These are phyloP conservation scores for Acrocephalus kingi DNA, from an alignment of 2,113 vertebrate species.

Conservation along the genomic window DNA sequence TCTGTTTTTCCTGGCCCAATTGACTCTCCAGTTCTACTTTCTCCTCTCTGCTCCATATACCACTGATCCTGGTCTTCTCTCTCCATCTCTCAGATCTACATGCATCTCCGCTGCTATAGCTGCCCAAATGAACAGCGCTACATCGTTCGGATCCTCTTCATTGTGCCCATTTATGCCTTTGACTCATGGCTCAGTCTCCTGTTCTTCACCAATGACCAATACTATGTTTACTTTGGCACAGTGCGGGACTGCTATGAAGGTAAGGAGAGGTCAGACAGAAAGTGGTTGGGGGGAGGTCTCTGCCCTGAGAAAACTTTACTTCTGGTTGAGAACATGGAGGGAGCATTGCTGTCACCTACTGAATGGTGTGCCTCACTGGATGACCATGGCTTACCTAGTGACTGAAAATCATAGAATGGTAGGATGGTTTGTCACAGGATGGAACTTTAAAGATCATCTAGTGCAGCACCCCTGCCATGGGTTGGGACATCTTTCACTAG, in stretches of 20 bases:
- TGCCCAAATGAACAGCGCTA: conserved; percentile 94
- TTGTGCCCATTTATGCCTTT: conserved; percentile 95
- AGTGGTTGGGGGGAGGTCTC: neutral
- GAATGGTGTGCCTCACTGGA: neutral
- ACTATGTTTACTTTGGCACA: conserved; percentile 96
- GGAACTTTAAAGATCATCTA: neutral
- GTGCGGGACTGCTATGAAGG: conserved; percentile 96
- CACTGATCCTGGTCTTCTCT: neutral
- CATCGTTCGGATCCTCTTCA: conserved; percentile 96
- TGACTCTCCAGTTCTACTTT: neutral
- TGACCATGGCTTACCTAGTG: neutral
- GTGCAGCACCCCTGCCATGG: neutral
- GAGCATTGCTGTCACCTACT: neutral
- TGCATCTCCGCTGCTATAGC: conserved; percentile 95
- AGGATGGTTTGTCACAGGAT: neutral
- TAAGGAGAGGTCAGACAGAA: conserved; percentile 61
- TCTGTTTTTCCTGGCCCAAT: neutral
- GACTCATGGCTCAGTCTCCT: conserved; percentile 99
- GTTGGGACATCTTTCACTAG: neutral
- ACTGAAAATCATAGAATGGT: neutral
- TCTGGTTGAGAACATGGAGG: neutral
- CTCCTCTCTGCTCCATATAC: neutral
- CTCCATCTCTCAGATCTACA: conserved; percentile 85
- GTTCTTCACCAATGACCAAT: conserved; percentile 98
- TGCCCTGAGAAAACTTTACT: neutral